Evolutionary conservation across 2,797 vertebrate genomes (phyloP).

Genomic region (Rhinogobio ventralis): DNA sequence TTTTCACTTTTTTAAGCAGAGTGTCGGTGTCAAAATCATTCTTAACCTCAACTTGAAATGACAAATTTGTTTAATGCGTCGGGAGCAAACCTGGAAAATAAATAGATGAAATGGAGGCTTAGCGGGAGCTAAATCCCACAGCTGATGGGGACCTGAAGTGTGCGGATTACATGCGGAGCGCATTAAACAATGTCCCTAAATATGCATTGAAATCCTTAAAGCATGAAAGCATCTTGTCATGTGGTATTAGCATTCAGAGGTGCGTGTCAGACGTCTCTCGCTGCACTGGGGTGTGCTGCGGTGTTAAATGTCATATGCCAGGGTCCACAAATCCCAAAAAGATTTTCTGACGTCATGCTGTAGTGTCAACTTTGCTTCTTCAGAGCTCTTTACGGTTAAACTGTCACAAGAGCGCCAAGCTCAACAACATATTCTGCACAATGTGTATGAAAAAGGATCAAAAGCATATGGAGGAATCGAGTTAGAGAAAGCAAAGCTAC

Average conservation of each 20-base stretch:
- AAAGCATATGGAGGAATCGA: not conserved
- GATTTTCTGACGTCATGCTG: slow-evolving; percentile 57
- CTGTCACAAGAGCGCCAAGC: slow-evolving; percentile 38
- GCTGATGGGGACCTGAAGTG: slow-evolving; percentile 77
- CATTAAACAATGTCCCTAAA: slow-evolving; percentile 83
- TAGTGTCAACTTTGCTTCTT: slow-evolving; percentile 58
- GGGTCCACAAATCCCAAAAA: slow-evolving; percentile 58
- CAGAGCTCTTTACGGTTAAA: slow-evolving; percentile 55
- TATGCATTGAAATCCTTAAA: slow-evolving; percentile 81
- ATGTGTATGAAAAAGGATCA: not conserved
- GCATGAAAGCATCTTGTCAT: slow-evolving; percentile 79
- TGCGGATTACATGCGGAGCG: slow-evolving; percentile 78
- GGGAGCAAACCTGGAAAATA: slow-evolving; percentile 75
- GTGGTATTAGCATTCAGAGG: slow-evolving; percentile 79
- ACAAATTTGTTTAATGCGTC: slow-evolving; percentile 82
- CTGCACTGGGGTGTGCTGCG: slow-evolving; percentile 69
- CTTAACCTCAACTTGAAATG: slow-evolving; percentile 77
- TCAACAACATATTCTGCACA: not conserved
- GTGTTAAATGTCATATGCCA: slow-evolving; percentile 68
- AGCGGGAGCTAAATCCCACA: slow-evolving; percentile 77
- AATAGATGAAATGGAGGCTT: slow-evolving; percentile 79
- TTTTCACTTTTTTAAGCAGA: slow-evolving; percentile 68
- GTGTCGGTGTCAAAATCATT: slow-evolving; percentile 73
- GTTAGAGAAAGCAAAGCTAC: not conserved
- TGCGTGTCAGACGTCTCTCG: slow-evolving; percentile 68